These are phyloP conservation scores for Eleutherodactylus coqui DNA, from an alignment of 2,797 vertebrate species.

Conservation along the genomic window DNA sequence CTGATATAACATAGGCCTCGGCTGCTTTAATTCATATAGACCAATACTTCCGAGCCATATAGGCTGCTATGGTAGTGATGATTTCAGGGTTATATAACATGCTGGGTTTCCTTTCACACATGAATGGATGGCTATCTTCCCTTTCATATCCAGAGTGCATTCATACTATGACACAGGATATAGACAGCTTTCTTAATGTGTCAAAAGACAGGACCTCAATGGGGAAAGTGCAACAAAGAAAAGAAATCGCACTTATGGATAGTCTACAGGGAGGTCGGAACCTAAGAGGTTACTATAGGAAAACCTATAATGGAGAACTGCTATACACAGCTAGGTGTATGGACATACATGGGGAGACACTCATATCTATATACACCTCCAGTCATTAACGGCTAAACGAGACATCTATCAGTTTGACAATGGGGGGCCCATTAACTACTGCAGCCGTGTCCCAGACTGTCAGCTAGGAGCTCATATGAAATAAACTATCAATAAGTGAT, in stretches of 20 bases:
- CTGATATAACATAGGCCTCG: background rate
- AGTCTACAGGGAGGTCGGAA: background rate
- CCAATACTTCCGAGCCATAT: background rate
- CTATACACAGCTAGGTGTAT: no score
- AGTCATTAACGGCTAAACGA: no score
- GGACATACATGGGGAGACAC: no score
- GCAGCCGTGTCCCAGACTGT: no score
- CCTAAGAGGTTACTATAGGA: background rate
- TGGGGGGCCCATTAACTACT: no score
- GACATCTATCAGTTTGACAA: no score
- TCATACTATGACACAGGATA: background rate
- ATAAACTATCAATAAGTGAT: no score
- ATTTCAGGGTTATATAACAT: conserved; percentile 22
- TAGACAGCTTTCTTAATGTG: background rate
- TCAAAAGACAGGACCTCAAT: background rate
- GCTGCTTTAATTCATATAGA: background rate
- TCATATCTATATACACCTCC: no score
- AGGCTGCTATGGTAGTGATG: background rate
- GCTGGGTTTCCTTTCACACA: conserved; percentile 32
- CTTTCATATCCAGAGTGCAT: background rate
- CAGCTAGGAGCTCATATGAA: no score
- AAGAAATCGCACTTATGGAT: background rate
- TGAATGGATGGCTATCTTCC: conserved; percentile 28
- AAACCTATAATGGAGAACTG: background rate
- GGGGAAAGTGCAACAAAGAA: background rate